These are phyloP conservation scores for Camponotus vicinus DNA, from an alignment of 1,140 invertebrate genomes.

Conservation along the genomic window DNA sequence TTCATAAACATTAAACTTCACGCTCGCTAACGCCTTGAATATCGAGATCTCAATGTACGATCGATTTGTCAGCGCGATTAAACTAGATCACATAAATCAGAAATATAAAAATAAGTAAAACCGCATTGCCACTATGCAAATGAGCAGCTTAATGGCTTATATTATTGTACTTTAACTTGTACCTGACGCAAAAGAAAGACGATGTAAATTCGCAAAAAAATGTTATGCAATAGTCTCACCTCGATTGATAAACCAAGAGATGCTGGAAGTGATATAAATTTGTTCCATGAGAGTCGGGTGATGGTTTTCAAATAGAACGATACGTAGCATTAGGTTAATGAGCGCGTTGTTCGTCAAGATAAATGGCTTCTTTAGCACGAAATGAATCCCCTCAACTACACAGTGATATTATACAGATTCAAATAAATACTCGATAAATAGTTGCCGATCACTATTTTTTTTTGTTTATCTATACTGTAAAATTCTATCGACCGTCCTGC, in stretches of 20 bases:
- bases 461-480: slow-evolving; percentile 1
- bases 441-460: slow-evolving; percentile 61
- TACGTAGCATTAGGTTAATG: slow-evolving; percentile 70
- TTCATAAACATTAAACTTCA: slow-evolving; percentile 36
- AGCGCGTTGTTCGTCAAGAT: slow-evolving; percentile 59
- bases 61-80: slow-evolving; percentile 29
- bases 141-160: slow-evolving; percentile 7
- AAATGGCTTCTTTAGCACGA: slow-evolving; percentile 58
- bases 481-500: background rate
- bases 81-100: background rate
- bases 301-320: slow-evolving; percentile 45
- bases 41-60: slow-evolving; percentile 30
- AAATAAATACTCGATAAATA: slow-evolving; percentile 67
- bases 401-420: slow-evolving; percentile 32
- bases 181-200: slow-evolving; percentile 1
- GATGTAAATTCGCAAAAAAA: background rate
- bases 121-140: slow-evolving; percentile 29
- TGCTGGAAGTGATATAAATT: slow-evolving; percentile 65
- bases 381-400: slow-evolving; percentile 22
- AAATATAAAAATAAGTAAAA: slow-evolving; percentile 25
- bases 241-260: slow-evolving; percentile 34
- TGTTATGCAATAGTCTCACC: background rate
- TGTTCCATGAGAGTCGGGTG: slow-evolving; percentile 31
- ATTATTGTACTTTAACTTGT: background rate
- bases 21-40: background rate